Evolutionary conservation across 2,888 invertebrate species (phyloP).

Genomic region (Scaptomyza tumidula): DNA sequence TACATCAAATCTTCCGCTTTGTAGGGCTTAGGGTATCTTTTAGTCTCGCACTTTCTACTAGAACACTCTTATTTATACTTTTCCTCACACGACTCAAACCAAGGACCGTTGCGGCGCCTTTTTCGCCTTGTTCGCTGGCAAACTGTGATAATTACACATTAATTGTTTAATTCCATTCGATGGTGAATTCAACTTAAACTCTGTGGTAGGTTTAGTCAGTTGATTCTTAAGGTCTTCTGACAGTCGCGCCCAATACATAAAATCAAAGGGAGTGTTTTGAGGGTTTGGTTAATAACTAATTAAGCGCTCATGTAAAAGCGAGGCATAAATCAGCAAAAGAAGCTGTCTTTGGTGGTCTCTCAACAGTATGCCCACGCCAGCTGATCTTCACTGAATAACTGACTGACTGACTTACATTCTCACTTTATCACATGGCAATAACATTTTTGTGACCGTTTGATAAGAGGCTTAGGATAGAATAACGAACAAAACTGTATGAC

Average conservation of each 20-base stretch:
- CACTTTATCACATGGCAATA: constrained; percentile 27
- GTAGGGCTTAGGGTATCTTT: neutral
- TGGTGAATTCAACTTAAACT: constrained; percentile 31
- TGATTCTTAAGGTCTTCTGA: constrained; percentile 21
- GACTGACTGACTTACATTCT: neutral
- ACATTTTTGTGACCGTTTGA: constrained; percentile 21
- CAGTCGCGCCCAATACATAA: constrained; percentile 39
- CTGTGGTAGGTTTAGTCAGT: constrained; percentile 54
- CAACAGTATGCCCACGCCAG: constrained; percentile 31
- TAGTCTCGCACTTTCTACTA: neutral
- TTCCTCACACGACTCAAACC: neutral
- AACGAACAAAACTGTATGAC: constrained; percentile 23
- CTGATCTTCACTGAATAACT: neutral
- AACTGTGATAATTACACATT: constrained; percentile 82
- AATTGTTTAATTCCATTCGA: constrained; percentile 79
- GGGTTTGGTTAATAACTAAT: constrained; percentile 66
- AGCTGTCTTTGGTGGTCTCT: constrained; percentile 51
- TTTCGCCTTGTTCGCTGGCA: constrained; percentile 53
- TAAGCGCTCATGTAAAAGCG: constrained; percentile 57
- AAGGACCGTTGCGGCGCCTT: constrained; percentile 40
- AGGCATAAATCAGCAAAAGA: constrained; percentile 58
- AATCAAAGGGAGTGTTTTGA: constrained; percentile 48
- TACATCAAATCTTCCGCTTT: neutral
- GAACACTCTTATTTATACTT: neutral
- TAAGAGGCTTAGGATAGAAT: no score